phyloP scores from a whole-genome alignment of 2,797 vertebrate species.

The Echeneis naucrates region DNA sequence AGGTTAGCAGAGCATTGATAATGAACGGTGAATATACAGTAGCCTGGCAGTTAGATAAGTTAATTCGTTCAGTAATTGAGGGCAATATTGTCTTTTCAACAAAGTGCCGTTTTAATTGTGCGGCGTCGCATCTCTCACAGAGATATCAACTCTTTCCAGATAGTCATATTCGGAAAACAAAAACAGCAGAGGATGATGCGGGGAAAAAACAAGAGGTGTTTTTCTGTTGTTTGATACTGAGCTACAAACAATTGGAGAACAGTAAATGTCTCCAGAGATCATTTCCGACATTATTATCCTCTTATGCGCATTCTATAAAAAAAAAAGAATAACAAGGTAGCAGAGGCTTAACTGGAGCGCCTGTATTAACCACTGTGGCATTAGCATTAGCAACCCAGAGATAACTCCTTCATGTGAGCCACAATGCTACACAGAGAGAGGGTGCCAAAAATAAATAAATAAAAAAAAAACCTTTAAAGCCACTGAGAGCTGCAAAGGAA shows the following conservation, averaged over 20 bases:
- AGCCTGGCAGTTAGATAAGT: conserved; percentile 45
- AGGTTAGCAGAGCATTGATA: conserved; percentile 70
- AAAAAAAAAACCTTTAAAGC: conserved; percentile 19
- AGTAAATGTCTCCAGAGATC: conserved; percentile 66
- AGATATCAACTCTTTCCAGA: conserved; percentile 49
- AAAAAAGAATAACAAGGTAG: conserved; percentile 78
- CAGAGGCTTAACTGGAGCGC: conserved; percentile 70
- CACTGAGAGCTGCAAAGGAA: neutral
- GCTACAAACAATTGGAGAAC: conserved; percentile 72
- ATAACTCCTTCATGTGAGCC: conserved; percentile 25
- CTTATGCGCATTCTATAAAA: conserved; percentile 74
- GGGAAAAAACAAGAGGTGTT: conserved; percentile 77
- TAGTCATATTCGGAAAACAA: conserved; percentile 57
- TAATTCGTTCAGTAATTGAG: conserved; percentile 76
- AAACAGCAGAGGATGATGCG: conserved; percentile 46
- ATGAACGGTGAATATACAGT: conserved; percentile 67
- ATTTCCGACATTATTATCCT: conserved; percentile 78
- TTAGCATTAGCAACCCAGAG: conserved; percentile 45
- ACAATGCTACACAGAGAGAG: neutral
- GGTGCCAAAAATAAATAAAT: conserved; percentile 22
- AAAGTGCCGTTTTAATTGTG: conserved; percentile 54
- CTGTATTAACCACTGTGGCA: conserved; percentile 61
- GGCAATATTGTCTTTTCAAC: conserved; percentile 73
- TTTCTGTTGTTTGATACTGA: conserved; percentile 66
- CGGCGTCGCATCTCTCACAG: conserved; percentile 29